phyloP scores from a whole-genome alignment of 2,113 vertebrate genomes.

The Mastomys natalensis region DNA sequence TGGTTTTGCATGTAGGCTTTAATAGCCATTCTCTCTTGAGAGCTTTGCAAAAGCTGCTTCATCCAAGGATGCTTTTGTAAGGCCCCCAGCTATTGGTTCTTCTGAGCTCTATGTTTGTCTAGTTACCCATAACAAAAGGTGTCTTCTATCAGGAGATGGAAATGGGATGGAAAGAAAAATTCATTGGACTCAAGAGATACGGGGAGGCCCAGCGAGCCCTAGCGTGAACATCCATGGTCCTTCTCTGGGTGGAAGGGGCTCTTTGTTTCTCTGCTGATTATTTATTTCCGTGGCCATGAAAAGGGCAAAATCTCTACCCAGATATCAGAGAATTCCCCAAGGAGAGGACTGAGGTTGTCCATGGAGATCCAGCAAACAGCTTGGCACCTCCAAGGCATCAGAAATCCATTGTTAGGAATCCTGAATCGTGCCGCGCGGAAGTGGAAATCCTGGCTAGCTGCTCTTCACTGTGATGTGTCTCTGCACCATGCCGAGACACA shows the following conservation, averaged over 20 bases:
- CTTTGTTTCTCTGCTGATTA: too few relatives aligned
- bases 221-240: too few relatives aligned
- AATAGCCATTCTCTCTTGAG: not conserved
- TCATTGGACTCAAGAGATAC: fast-evolving
- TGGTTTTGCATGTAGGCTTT: not conserved
- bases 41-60: not conserved
- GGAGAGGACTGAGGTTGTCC: not conserved
- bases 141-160: not conserved
- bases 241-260: fast-evolving
- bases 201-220: too few relatives aligned
- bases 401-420: not conserved
- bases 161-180: not conserved
- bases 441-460: not conserved
- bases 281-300: not conserved
- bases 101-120: not conserved
- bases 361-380: not conserved
- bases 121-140: not conserved
- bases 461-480: not conserved
- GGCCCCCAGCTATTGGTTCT: not conserved
- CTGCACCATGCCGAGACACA: not conserved
- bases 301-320: not conserved
- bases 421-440: too few relatives aligned
- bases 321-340: too few relatives aligned
- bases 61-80: too few relatives aligned
- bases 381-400: not conserved